phyloP scores from a whole-genome alignment of 1,140 invertebrate species.

The Microplitis demolitor region DNA sequence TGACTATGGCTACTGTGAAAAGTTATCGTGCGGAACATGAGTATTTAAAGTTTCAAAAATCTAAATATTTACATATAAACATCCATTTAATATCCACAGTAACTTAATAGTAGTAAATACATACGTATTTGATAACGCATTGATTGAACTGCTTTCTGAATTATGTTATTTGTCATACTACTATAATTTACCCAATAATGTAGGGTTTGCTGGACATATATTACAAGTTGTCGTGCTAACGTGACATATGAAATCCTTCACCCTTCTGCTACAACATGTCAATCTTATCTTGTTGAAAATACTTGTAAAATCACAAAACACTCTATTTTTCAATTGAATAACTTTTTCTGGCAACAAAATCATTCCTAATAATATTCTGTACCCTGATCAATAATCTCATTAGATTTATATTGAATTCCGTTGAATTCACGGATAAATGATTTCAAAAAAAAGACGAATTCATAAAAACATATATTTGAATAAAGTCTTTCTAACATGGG shows the following conservation, averaged over 20 bases:
- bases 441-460: too few species aligned
- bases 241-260: background rate
- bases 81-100: too few species aligned
- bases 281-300: background rate
- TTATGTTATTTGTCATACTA: background rate
- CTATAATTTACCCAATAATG: background rate
- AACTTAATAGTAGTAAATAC: too few species aligned
- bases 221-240: conserved; percentile 8
- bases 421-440: too few species aligned
- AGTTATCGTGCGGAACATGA: too few species aligned
- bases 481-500: background rate
- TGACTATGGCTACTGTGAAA: background rate
- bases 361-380: background rate
- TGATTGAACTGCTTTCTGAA: too few species aligned
- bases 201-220: background rate
- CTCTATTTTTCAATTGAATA: background rate
- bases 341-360: background rate
- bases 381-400: too few species aligned
- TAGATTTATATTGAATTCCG: too few species aligned
- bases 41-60: too few species aligned
- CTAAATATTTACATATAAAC: too few species aligned
- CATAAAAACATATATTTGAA: background rate
- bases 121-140: too few species aligned
- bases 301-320: background rate
- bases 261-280: background rate